Evolutionary conservation across 2,113 vertebrate genomes (phyloP).

Genomic region (Xiphias gladius): DNA sequence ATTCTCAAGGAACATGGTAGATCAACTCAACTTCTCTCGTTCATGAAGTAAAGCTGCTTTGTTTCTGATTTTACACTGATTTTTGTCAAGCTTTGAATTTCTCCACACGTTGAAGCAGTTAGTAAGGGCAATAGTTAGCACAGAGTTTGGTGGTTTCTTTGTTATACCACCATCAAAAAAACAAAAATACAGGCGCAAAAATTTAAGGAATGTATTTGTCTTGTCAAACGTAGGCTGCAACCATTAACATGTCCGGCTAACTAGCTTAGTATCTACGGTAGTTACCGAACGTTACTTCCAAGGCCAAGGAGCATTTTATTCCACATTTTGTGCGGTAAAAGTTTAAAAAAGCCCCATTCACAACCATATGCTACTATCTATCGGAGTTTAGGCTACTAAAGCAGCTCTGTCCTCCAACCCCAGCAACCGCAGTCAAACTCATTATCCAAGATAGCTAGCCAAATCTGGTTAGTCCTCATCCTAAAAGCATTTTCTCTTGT

Average conservation of each 20-base stretch:
- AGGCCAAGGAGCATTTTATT: neutral
- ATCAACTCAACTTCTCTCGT: conserved; percentile 20
- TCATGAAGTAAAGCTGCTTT: neutral
- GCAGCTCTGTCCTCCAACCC: no score
- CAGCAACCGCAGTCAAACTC: no score
- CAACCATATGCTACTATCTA: no score
- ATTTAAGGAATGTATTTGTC: no score
- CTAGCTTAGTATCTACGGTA: neutral
- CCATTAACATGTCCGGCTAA: neutral
- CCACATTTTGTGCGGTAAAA: no score
- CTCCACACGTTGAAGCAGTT: neutral
- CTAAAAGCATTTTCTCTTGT: no score
- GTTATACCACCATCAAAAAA: neutral
- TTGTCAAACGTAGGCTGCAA: neutral
- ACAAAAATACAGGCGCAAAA: neutral
- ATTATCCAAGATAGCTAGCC: no score
- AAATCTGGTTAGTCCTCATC: no score
- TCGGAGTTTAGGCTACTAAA: no score
- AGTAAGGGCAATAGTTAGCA: no score
- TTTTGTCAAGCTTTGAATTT: conserved; percentile 16
- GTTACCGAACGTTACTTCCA: neutral
- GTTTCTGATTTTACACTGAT: conserved; percentile 28
- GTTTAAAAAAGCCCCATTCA: no score
- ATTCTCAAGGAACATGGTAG: conserved; percentile 22
- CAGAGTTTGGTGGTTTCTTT: neutral